phyloP scores from a whole-genome alignment of 1,140 invertebrate species.

The Apis dorsata region DNA sequence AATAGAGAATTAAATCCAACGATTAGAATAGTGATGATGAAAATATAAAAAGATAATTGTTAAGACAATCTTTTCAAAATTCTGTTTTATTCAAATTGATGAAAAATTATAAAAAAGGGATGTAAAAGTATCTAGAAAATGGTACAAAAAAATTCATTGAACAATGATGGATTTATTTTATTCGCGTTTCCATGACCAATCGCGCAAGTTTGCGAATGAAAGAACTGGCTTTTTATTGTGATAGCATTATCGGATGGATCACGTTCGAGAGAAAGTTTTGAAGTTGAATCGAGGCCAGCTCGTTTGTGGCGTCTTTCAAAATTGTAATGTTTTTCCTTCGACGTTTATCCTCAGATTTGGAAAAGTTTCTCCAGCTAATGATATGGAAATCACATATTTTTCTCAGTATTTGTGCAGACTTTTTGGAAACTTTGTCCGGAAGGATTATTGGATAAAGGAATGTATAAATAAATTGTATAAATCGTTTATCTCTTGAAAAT shows the following conservation, averaged over 20 bases:
- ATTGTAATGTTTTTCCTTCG: constrained; percentile 2
- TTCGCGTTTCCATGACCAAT: too few relatives aligned
- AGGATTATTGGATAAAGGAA: neutral
- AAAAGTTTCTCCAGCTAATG: neutral
- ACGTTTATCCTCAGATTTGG: neutral
- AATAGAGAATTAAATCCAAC: too few relatives aligned
- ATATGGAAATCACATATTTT: neutral
- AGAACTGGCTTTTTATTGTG: neutral
- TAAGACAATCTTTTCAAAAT: too few relatives aligned
- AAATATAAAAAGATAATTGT: too few relatives aligned
- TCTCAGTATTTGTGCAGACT: neutral
- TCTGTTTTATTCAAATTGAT: too few relatives aligned
- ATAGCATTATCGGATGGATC: neutral
- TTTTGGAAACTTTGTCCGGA: neutral
- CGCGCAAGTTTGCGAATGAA: too few relatives aligned
- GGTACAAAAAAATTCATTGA: too few relatives aligned
- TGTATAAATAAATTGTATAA: neutral
- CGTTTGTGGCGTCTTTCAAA: neutral
- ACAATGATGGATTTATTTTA: too few relatives aligned
- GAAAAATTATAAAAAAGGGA: too few relatives aligned
- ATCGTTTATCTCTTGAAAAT: neutral
- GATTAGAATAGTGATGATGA: too few relatives aligned
- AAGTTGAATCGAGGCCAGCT: neutral
- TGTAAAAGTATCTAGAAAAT: too few relatives aligned
- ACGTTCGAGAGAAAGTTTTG: constrained; percentile 1